These are phyloP conservation scores for Trematomus loennbergii DNA, from an alignment of 2,113 vertebrate genomes.

Conservation along the genomic window DNA sequence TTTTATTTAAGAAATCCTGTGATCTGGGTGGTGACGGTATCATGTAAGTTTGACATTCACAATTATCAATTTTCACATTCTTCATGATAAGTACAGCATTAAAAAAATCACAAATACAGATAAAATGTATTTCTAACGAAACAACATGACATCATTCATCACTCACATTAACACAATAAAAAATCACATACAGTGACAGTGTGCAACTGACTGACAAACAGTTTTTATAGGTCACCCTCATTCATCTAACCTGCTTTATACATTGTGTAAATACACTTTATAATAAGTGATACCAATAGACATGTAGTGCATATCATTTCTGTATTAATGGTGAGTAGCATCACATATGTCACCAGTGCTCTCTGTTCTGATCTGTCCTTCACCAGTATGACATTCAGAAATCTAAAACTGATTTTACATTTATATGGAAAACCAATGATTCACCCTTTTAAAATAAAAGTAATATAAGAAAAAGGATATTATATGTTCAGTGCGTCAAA, in stretches of 20 bases:
- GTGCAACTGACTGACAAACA: slow-evolving; percentile 10
- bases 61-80: background rate
- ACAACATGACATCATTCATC: slow-evolving; percentile 43
- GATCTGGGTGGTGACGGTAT: too few species aligned
- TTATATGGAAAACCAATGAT: background rate
- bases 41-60: background rate
- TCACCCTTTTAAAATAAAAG: background rate
- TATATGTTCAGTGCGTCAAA: background rate
- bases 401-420: background rate
- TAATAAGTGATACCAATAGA: slow-evolving; percentile 60
- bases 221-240: background rate
- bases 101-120: background rate
- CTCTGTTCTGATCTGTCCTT: background rate
- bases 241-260: background rate
- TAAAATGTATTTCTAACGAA: slow-evolving; percentile 62
- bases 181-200: slow-evolving; percentile 1
- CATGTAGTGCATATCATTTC: slow-evolving; percentile 33
- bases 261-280: slow-evolving; percentile 53
- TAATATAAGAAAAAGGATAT: background rate
- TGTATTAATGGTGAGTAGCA: slow-evolving; percentile 13
- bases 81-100: background rate
- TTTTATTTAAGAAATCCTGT: background rate
- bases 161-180: slow-evolving; percentile 5
- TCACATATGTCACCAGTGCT: background rate
- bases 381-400: background rate